Base-by-base conservation (phyloP, 2,797 vertebrate species). In the Lates japonicus region DNA sequence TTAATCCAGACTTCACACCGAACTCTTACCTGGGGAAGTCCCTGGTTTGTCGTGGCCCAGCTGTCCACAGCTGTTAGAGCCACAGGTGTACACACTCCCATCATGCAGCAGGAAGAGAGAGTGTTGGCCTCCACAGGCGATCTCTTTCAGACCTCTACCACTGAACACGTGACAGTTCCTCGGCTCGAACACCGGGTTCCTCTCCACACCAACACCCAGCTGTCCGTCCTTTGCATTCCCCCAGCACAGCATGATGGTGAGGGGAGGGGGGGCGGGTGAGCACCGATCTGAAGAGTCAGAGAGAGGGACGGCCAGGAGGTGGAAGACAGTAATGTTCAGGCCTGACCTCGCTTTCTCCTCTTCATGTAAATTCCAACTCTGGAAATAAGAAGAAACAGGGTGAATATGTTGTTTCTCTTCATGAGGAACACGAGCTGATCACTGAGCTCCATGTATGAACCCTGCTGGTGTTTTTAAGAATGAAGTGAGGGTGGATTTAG, bases 211-310 rank as follows among this genome's bases (percentile, higher is more conserved):
- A 70, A 97, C 93, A n/a, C 97, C 98, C 90, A 98, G 94, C 39
- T 97, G 97, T 93, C 98, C 97, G 61, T 97, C 95, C 87, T 94
- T 96, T n/a, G 97, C 96, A 89, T 97, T 98, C 44, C 98, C 98
- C 98, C 98, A 99, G 87, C 98, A 98, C 92, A 99, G 93, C 98
- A 99, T 98, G 93, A 90, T 95, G 89, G 88, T 85, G 61, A 74
- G 35, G 60, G 64, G 63, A 51, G 70, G 41, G 76, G 82, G 72
- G 68, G 41, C n/a, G n/a, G 25, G 49, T 41, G 48, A 86, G 78
- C 57, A 68, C 84, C 75, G 70, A 64, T 78, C 74, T 70, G 74
- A 89, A 68, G 80, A 82, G 71, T 72, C 20, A 69, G 69, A 80
- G 74, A 67, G 49, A 70, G 58, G 11, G 58, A 74, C 10, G 51